These are phyloP conservation scores for Hirtodrosophila trivittata DNA, from an alignment of 2,888 invertebrate genomes.

Conservation along the genomic window DNA sequence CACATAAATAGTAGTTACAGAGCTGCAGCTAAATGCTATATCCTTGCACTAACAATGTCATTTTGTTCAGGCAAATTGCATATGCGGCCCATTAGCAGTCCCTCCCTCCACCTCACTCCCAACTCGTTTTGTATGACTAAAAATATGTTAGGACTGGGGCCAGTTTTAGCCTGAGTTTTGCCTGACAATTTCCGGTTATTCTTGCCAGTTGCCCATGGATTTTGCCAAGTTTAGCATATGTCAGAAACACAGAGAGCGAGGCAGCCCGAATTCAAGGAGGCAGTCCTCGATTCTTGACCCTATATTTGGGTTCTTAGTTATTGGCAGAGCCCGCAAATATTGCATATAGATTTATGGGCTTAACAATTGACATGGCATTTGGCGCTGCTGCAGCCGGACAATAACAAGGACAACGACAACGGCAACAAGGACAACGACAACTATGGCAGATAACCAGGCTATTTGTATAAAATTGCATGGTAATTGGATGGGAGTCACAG, in stretches of 20 bases:
- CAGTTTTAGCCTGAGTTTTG: conserved; percentile 13
- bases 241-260: no score
- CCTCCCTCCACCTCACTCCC: neutral
- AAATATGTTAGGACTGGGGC: no score
- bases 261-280: no score
- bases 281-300: neutral
- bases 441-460: conserved; percentile 14
- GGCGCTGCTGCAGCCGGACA: conserved; percentile 34
- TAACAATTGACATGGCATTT: conserved; percentile 65
- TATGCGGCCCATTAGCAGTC: conserved; percentile 38
- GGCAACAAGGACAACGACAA: conserved; percentile 6
- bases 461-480: conserved; percentile 55
- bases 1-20: conserved; percentile 20
- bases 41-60: conserved; percentile 43
- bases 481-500: conserved; percentile 43
- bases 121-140: no score
- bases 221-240: conserved; percentile 59
- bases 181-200: conserved; percentile 27
- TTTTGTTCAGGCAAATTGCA: conserved; percentile 45
- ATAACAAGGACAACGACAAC: conserved; percentile 14
- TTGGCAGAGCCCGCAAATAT: conserved; percentile 58
- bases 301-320: conserved; percentile 14
- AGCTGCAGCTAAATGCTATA: conserved; percentile 33
- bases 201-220: conserved; percentile 34
- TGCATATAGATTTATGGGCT: conserved; percentile 66